Conservation (phyloP, 2,113 vertebrate species). For the Marmota monax region DNA sequence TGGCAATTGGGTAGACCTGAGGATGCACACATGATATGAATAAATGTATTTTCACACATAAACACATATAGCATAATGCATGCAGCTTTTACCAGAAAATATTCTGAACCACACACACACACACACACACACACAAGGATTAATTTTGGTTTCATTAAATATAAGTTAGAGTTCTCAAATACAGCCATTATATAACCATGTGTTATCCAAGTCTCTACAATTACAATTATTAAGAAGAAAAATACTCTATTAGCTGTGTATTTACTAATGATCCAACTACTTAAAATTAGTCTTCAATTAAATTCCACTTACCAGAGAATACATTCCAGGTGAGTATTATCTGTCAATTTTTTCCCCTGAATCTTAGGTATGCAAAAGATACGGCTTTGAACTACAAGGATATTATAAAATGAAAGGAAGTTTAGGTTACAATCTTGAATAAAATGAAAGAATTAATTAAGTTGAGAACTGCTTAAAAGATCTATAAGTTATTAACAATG, state of each 20-base stretch:
- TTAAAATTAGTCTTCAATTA: not conserved
- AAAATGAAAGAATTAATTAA: conserved; percentile 10
- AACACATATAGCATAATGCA: not conserved
- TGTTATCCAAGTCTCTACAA: not conserved
- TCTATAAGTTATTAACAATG: not conserved
- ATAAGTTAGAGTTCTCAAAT: not conserved
- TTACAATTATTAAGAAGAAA: not conserved
- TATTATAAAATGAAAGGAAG: not conserved
- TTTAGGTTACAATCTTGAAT: not conserved
- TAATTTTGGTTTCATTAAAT: not conserved
- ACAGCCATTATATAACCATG: not conserved
- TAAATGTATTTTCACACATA: not conserved
- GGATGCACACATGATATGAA: not conserved
- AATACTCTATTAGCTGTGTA: not conserved
- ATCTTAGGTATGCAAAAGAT: not conserved
- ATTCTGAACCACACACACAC: not conserved
- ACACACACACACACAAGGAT: not conserved
- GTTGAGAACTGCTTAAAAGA: not conserved
- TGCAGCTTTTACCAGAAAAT: not conserved
- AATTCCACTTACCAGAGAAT: not conserved
- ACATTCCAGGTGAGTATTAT: not conserved
- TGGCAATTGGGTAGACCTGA: not conserved
- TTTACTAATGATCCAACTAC: not conserved
- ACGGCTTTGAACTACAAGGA: not conserved
- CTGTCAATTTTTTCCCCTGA: not conserved